Percentiles rank a stretch among this genome's conserved stretches.
These are phyloP conservation scores for Folsomia manolachei DNA, from an alignment of 2,888 invertebrate genomes.

Conservation along the genomic window DNA sequence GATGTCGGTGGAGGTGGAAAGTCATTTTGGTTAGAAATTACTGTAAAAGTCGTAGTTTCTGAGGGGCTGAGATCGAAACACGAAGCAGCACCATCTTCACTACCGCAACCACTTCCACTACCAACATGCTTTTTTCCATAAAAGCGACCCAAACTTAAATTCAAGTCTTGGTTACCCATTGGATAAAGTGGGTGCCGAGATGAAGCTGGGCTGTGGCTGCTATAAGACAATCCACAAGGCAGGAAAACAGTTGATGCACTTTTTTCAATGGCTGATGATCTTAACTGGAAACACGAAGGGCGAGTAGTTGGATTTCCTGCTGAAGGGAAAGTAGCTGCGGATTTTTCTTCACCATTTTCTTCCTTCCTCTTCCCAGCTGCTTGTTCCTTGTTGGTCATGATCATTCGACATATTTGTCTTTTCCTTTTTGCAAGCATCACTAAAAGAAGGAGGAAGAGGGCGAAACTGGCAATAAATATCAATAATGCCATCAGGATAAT, in stretches of 20 bases:
- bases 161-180: not conserved
- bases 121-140: not conserved
- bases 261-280: not conserved
- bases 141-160: not conserved
- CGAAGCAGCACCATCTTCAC: not conserved
- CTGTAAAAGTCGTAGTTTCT: not conserved
- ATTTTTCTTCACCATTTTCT: conserved; percentile 18
- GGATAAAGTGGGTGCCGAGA: not conserved
- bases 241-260: not conserved
- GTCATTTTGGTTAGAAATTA: conserved; percentile 9
- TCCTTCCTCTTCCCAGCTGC: conserved; percentile 6
- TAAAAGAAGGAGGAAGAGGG: conserved; percentile 23
- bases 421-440: conserved; percentile 22
- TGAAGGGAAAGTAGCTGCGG: not conserved
- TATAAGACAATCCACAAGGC: too few relatives aligned
- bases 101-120: not conserved
- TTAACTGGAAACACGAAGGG: not conserved
- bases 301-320: not conserved
- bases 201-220: not conserved
- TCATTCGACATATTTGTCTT: conserved; percentile 32
- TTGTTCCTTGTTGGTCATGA: conserved; percentile 22
- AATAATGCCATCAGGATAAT: conserved; percentile 49
- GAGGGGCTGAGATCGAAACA: not conserved
- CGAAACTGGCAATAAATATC: conserved; percentile 47
- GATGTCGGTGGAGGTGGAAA: conserved; percentile 22